Evolutionary conservation across 2,888 invertebrate genomes (phyloP).

Genomic region (Mallateleia sp.): DNA sequence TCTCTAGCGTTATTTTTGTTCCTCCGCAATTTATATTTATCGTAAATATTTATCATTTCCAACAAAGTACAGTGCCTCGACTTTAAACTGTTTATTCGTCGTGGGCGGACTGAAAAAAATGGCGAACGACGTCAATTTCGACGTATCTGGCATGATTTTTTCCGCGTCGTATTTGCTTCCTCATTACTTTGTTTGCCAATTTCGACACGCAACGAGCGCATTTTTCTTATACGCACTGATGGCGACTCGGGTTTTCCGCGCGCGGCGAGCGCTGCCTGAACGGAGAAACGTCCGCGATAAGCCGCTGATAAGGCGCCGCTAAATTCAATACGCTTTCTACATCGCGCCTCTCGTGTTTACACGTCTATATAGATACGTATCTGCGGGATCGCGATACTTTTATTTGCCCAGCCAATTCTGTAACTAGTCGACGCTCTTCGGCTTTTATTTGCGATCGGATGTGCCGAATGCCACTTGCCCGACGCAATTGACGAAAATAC

Average conservation of each 20-base stretch:
- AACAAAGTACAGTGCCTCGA: constrained; percentile 5
- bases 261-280: background rate
- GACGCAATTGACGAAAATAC: too few species aligned
- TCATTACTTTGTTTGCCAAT: constrained; percentile 55
- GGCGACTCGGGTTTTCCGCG: constrained; percentile 26
- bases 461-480: constrained; percentile 4
- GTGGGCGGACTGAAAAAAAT: constrained; percentile 10
- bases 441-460: constrained; percentile 7
- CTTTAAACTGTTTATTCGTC: constrained; percentile 23
- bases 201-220: constrained; percentile 47
- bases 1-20: too few species aligned
- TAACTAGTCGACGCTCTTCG: constrained; percentile 18
- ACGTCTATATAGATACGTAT: background rate
- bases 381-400: constrained; percentile 13
- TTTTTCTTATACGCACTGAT: constrained; percentile 45
- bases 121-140: constrained; percentile 29
- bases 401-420: constrained; percentile 33
- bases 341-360: constrained; percentile 1
- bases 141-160: constrained; percentile 13
- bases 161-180: constrained; percentile 14
- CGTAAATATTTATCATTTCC: constrained; percentile 31
- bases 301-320: constrained; percentile 45
- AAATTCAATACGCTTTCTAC: constrained; percentile 50
- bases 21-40: too few species aligned
- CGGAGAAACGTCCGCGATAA: constrained; percentile 54